Conservation (phyloP, 2,888 invertebrate species). For the Spisula subtruncata region DNA sequence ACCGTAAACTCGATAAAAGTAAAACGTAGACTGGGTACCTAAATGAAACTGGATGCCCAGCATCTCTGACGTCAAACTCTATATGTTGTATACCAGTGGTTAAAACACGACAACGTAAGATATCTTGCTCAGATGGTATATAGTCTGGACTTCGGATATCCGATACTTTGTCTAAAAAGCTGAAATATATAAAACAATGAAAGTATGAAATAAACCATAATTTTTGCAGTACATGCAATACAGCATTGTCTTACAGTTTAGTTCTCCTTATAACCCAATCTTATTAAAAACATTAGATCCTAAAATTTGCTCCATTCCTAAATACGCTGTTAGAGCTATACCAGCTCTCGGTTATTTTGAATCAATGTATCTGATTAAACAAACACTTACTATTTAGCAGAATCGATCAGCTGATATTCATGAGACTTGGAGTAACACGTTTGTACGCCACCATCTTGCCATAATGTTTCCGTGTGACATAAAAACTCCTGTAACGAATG, state of each 20-base stretch:
- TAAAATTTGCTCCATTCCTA: no score
- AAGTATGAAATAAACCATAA: no score
- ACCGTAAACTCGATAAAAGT: background rate
- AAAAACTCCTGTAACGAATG: constrained; percentile 91
- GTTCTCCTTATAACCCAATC: no score
- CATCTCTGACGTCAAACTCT: constrained; percentile 83
- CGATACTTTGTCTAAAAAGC: constrained; percentile 92
- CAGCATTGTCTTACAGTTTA: no score
- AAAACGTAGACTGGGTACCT: constrained; percentile 78
- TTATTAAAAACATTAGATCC: no score
- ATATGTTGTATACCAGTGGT: constrained; percentile 85
- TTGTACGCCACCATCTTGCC: constrained; percentile 92
- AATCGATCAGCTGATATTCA: constrained; percentile 94
- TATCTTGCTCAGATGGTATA: constrained; percentile 92
- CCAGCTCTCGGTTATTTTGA: no score
- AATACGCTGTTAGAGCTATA: no score
- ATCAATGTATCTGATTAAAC: no score
- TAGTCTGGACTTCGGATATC: constrained; percentile 91
- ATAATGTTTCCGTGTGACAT: constrained; percentile 91
- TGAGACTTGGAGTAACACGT: constrained; percentile 92
- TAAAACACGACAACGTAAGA: constrained; percentile 92
- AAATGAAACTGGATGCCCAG: constrained; percentile 81
- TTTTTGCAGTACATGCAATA: no score
- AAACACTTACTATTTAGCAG: constrained; percentile 93
- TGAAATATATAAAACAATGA: constrained; percentile 84